Evolutionary conservation across 2,888 invertebrate genomes (phyloP).

Genomic region (Drosophila putrida): DNA sequence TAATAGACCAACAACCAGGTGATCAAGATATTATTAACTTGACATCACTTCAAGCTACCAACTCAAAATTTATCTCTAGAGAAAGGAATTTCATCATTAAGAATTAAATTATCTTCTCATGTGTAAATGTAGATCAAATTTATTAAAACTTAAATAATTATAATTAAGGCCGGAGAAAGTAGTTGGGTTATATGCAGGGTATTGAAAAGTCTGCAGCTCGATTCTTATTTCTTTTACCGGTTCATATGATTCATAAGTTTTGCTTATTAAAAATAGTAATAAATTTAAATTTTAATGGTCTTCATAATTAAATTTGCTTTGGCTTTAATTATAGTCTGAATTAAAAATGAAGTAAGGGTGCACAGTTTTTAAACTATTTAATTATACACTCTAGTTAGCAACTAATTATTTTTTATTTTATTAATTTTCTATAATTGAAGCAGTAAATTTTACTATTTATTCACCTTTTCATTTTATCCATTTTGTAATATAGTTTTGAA

Average conservation of each 20-base stretch:
- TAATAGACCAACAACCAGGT: neutral
- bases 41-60: neutral
- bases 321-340: neutral
- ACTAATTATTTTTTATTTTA: neutral
- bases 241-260: conserved; percentile 16
- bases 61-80: neutral
- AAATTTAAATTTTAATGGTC: conserved; percentile 5
- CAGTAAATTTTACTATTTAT: neutral
- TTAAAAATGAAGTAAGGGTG: neutral
- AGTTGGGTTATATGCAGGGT: neutral
- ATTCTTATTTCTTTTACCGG: neutral
- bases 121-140: no score
- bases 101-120: neutral
- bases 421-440: neutral
- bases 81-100: neutral
- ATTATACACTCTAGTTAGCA: neutral
- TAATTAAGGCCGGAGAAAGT: neutral
- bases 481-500: neutral
- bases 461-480: neutral
- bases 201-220: neutral
- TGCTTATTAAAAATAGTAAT: neutral
- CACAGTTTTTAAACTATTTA: neutral
- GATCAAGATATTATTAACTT: neutral
- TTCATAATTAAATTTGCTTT: conserved; percentile 2
- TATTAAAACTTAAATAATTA: neutral